Evolutionary conservation across 2,888 invertebrate genomes (phyloP).

Genomic region (Neoascia interrupta): DNA sequence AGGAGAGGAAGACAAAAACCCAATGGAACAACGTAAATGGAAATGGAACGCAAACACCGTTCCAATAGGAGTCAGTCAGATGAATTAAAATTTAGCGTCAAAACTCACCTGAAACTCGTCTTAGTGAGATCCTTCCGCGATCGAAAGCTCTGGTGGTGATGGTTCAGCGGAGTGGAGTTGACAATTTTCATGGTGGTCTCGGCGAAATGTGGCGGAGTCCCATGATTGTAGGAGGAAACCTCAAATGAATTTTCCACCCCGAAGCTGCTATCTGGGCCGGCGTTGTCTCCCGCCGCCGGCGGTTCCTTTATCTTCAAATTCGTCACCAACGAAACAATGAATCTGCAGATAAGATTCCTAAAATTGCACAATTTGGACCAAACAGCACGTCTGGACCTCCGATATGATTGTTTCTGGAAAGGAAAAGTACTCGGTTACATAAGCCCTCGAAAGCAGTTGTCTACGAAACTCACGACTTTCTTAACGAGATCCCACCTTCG

Average conservation of each 20-base stretch:
- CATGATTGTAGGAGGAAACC: conserved; percentile 72
- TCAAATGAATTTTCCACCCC: conserved; percentile 72
- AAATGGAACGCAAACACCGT: no score
- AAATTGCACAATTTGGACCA: conserved; percentile 79
- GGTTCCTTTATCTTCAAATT: conserved; percentile 73
- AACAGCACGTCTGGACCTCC: conserved; percentile 75
- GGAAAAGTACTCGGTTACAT: background rate
- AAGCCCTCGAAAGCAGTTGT: background rate
- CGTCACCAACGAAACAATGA: conserved; percentile 73
- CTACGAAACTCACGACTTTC: conserved; percentile 73
- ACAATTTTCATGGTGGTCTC: conserved; percentile 72
- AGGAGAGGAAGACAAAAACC: no score
- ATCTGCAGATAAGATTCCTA: conserved; percentile 73
- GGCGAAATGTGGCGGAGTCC: conserved; percentile 72
- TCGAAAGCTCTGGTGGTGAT: conserved; percentile 73
- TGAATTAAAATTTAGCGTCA: no score
- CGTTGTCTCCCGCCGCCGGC: conserved; percentile 62
- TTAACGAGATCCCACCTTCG: conserved; percentile 74
- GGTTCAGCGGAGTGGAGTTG: conserved; percentile 78
- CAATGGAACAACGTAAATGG: no score
- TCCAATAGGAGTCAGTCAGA: no score
- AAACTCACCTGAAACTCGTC: conserved; percentile 71
- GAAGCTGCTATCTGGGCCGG: conserved; percentile 70
- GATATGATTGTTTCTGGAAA: conserved; percentile 75
- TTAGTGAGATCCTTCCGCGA: conserved; percentile 75